Base-by-base conservation (phyloP, 2,797 vertebrate genomes). In the Phrynocephalus guinanensis region DNA sequence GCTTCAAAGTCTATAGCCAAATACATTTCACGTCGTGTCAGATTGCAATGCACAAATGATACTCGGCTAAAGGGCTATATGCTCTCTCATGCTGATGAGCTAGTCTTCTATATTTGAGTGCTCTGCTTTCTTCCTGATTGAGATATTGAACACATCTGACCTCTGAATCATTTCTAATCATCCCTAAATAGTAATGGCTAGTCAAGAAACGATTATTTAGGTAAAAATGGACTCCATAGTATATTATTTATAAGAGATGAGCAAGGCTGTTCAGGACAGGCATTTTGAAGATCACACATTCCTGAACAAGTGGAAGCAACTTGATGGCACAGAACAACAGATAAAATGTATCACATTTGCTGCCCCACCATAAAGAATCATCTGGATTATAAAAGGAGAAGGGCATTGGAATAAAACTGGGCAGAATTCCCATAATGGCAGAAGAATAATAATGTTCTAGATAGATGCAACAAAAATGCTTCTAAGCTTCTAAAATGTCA, bases 171-270 rank as follows among this genome's bases (percentile, higher is more conserved):
- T 95, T 96, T 95, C 93, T 92, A 93, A 50, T 83, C 92, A 92
- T 95, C 96, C 94, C 92, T 92, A 60, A 93, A 95, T 73, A 93
- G 90, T 90, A 96, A 96, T 95, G 96, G 95, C 94, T 96, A 96
- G 92, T 66, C 33, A 91, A 93, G 85, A 94, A 93, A 94, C 30
- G 24, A 89, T 93, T 90, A 88, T 91, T 88, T 94, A 90, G 93
- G 92, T 88, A 89, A 91, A 33, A 91, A 91, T 90, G 89, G 89
- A 89, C 91, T 94, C 96, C 93, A 91, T 93, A 93, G 93, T 0
- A 83, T 87, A 93, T 83, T 90, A 91, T 63, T 95, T 81, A 38
- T 2, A 1, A 16, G 86, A 71, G 90, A 80, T 78, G 87, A 56
- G 52, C 52, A 56, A 56, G 52, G 9, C 52, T 56, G 52, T 56